phyloP scores from a whole-genome alignment of 1,140 invertebrate species.

The Aphaenogaster rudis region DNA sequence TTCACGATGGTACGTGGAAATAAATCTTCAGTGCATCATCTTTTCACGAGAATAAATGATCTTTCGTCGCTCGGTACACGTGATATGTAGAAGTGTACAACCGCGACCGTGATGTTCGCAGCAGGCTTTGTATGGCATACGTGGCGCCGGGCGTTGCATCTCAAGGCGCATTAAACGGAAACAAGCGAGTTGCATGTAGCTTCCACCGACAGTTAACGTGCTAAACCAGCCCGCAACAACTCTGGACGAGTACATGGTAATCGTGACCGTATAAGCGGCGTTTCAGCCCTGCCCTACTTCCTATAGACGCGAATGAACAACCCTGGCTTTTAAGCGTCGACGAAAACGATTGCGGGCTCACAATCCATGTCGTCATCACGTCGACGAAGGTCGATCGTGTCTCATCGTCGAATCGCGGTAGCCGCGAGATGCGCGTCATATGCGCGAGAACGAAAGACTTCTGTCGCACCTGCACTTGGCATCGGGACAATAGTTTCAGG shows the following conservation, averaged over 20 bases:
- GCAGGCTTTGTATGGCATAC: background rate
- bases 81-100: slow-evolving; percentile 9
- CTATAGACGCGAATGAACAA: background rate
- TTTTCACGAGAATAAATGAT: slow-evolving; percentile 55
- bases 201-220: slow-evolving; percentile 36
- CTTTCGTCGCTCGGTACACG: slow-evolving; percentile 23
- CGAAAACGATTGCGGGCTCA: background rate
- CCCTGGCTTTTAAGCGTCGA: slow-evolving; percentile 3
- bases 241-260: slow-evolving; percentile 36
- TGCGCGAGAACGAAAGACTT: background rate
- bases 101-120: slow-evolving; percentile 21
- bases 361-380: background rate
- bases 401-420: background rate
- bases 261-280: background rate
- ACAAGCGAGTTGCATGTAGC: slow-evolving; percentile 49
- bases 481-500: slow-evolving; percentile 15
- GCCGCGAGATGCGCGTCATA: slow-evolving; percentile 3
- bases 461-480: slow-evolving; percentile 50
- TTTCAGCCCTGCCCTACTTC: slow-evolving; percentile 22
- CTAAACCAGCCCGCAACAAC: slow-evolving; percentile 46
- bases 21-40: slow-evolving; percentile 51
- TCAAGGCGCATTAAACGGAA: slow-evolving; percentile 58
- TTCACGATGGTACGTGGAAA: background rate
- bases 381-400: background rate
- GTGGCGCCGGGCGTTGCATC: slow-evolving; percentile 24